Evolutionary conservation across 2,888 invertebrate genomes (phyloP), one percentile per base, ranked within the genome.

Genomic region (Biston betularia): DNA sequence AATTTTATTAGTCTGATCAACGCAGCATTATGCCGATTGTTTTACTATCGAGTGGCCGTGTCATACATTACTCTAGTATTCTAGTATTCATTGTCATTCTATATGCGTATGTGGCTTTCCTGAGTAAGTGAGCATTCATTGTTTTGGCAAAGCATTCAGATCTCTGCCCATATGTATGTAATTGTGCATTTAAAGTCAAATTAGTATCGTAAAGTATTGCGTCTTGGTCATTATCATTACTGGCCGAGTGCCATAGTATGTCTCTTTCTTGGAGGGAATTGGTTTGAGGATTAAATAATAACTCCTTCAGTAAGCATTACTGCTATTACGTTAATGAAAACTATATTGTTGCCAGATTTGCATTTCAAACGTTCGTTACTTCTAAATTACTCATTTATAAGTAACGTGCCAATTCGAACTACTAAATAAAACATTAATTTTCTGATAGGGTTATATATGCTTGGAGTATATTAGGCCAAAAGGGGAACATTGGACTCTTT

Each of bases 1-100:
- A 91, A 81, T 91, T 92, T 92, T 93, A 92, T 92, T 89, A 88
- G 90, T 88, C 84, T 86, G 89, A 91, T 90, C 92, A 90, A 89
- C 89, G 87, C 79, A 82, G 85, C 82, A 90, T 90, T 86, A 88
- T 85, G 85, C 78, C 84, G 84, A 89, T 90, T 86, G 85, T 89
- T 90, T 89, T 89, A 88, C 87, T 87, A 83, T 82, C 83, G 82
- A 81, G 82, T 78, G 69, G 80, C n/a, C n/a, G 80, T 85, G 85
- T 85, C 86, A 82, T 77, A 82, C 79, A 81, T 75, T 78, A 76
- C 79, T 85, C 84, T 24, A 24, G 83, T 85, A 61, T 81, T 82
- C 83, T 81, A 82, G 76, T 71, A 75, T 71, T 85, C 82, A 74
- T 88, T 84, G 85, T 40, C 24, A 83, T 87, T 85, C 85, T 85